Evolutionary conservation across 2,888 invertebrate species (phyloP).

Genomic region (Cryptosula pallasiana): DNA sequence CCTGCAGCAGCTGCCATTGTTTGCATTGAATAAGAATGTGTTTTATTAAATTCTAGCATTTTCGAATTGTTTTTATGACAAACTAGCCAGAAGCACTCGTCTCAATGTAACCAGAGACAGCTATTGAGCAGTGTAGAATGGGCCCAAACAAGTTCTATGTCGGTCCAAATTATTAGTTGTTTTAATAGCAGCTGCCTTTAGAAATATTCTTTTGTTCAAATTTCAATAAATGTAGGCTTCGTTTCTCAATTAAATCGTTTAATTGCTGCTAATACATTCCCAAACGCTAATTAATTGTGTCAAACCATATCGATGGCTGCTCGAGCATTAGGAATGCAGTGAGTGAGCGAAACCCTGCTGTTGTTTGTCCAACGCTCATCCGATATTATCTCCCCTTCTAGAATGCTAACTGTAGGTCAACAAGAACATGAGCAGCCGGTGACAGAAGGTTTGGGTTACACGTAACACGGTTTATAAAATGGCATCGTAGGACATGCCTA

Average conservation of each 20-base stretch:
- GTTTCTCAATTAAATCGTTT: not conserved
- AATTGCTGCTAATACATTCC: conserved; percentile 2
- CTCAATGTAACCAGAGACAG: not conserved
- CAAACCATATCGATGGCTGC: not conserved
- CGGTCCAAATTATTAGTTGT: not conserved
- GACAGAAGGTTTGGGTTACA: no score
- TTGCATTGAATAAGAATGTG: not conserved
- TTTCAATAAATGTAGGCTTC: not conserved
- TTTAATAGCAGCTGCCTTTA: conserved; percentile 1
- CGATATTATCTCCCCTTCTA: no score
- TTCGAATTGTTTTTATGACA: conserved; percentile 11
- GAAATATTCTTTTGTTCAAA: conserved; percentile 9
- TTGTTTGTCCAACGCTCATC: no score
- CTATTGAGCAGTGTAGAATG: not conserved
- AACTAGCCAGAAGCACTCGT: conserved; percentile 8
- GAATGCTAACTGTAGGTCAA: no score
- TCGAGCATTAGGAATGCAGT: no score
- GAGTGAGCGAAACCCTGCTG: no score
- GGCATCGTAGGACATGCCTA: no score
- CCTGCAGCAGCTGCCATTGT: conserved; percentile 11
- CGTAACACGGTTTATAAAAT: no score
- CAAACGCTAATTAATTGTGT: not conserved
- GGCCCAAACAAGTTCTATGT: not conserved
- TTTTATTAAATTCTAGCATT: not conserved
- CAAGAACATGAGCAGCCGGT: no score